Conservation (phyloP, 2,888 invertebrate species). For the Hypsopygia costalis region DNA sequence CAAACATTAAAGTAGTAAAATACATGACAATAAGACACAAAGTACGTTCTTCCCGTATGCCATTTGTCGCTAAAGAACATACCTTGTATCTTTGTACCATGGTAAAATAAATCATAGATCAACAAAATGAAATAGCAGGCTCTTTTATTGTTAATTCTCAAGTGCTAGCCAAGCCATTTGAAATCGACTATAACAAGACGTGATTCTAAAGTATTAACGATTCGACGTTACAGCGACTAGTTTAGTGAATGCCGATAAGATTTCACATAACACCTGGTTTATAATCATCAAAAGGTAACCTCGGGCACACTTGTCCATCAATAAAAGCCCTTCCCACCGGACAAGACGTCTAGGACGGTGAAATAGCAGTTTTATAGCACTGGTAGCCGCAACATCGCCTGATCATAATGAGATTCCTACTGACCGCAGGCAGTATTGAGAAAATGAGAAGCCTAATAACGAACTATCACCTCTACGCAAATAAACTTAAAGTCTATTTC, state of each 20-base stretch:
- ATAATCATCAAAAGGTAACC: conserved; percentile 22
- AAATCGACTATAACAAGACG: too few species aligned
- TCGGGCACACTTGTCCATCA: conserved; percentile 24
- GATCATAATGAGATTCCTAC: conserved; percentile 13
- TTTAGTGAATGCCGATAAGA: neutral
- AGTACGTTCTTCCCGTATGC: too few species aligned
- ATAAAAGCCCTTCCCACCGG: conserved; percentile 26
- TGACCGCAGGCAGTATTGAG: neutral
- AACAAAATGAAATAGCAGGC: too few species aligned
- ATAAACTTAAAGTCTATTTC: conserved; percentile 1
- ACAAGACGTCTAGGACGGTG: neutral
- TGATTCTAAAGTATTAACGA: too few species aligned
- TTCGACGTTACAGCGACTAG: too few species aligned
- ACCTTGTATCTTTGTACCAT: too few species aligned
- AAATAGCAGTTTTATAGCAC: conserved; percentile 28
- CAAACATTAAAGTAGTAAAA: too few species aligned
- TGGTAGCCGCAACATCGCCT: conserved; percentile 13
- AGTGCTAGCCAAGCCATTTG: too few species aligned
- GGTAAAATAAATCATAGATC: too few species aligned
- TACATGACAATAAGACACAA: too few species aligned
- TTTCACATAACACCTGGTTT: neutral
- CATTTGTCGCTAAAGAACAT: too few species aligned
- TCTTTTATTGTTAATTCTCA: too few species aligned
- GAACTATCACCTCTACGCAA: conserved; percentile 7
- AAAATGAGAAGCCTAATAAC: neutral